Evolutionary conservation across 2,797 vertebrate genomes (phyloP), one percentile per base, ranked within the genome.

Genomic region (Pantherophis alleghaniensis): DNA sequence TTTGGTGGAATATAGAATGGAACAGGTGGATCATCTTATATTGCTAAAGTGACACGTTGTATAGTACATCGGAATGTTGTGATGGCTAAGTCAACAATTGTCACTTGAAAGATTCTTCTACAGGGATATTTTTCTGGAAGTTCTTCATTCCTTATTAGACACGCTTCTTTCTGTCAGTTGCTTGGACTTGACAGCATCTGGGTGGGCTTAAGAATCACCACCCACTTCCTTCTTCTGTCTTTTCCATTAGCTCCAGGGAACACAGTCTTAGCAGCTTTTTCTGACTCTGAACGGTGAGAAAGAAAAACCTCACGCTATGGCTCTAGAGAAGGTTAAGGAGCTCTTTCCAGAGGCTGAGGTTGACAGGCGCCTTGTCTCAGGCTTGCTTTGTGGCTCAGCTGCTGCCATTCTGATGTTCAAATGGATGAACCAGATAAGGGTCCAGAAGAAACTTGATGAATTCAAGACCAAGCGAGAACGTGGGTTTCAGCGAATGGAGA

Each of bases 391-490:
- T 90, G 90, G 61, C 16, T 91, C 87, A 3, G 87, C 28, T 18
- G 32, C 79, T 63, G 90, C 26, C 28, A 11, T 90, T 20, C 32
- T 95, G 16, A 12, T 42, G 10, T 20, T 55, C n/a, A 92, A 61
- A 94, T 95, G 61, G 32, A 5, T 94, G 55, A 61, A 37, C 42
- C 63, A 91, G 10, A 47, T 61, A 87, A 13, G 13, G 47, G 74
- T 94, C 28, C 87, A 92, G 56, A 92, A 94, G 87, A 93, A 93
- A 61, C 91, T 83, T 12, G 56, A 91, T 12, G 93, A 92, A 51
- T 79, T 59, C 32, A 86, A 63, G 51, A 47, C 42, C 26, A 88
- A 51, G 60, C 56, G 60, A 28, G 89, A 89, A 57, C 37, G 7
- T 28, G 88, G 91, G 56, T 92, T 91, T 90, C 91, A 89, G 37